Evolutionary conservation across 2,888 invertebrate species (phyloP), one percentile per base, ranked within the genome.

Genomic region (Micoletzkya japonica): DNA sequence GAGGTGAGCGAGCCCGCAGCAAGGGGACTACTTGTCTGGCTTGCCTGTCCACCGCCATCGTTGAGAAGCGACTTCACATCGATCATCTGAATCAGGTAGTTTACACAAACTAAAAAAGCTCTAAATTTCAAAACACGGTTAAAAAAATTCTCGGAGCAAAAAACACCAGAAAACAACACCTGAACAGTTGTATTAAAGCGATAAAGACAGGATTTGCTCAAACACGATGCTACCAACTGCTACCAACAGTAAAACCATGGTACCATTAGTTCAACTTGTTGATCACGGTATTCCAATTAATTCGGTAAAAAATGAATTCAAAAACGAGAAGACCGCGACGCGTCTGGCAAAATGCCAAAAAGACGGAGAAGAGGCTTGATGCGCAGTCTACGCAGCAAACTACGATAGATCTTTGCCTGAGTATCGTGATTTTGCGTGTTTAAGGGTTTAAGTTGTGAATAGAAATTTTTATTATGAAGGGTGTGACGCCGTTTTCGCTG

Each of bases 321-420:
- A n/a, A n/a, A n/a, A n/a, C n/a, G n/a, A n/a, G n/a, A n/a, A n/a
- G n/a, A n/a, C n/a, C n/a, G n/a, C n/a, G n/a, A n/a, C n/a, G n/a
- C n/a, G n/a, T 10, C n/a, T 68, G 68, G 68, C 68, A 49, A 17
- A 2, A 26, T 49, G 68, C 68, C 68, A 68, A 68, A 66, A 68
- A 44, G n/a, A 54, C 20, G 10, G 36, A 36, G 37, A 66, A 52
- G 28, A 14, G 2, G 14, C 10, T 61, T 28, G 32, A 37, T 58
- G 36, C 6, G 17, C 30, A 59, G 4, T 2, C 4, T n/a, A 39
- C 28, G 57, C 56, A 54, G 44, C 39, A 2, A 50, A 68, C 26
- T 28, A 58, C 49, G 24, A 26, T 50, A 6, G 24, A 28, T 32
- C 7, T 70, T 70, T 70, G 61, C 30, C 73, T 74, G 74, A 74